Evolutionary conservation across 2,113 vertebrate species (phyloP), one percentile per base, ranked within the genome.

Genomic region (Stigmatopora nigra): DNA sequence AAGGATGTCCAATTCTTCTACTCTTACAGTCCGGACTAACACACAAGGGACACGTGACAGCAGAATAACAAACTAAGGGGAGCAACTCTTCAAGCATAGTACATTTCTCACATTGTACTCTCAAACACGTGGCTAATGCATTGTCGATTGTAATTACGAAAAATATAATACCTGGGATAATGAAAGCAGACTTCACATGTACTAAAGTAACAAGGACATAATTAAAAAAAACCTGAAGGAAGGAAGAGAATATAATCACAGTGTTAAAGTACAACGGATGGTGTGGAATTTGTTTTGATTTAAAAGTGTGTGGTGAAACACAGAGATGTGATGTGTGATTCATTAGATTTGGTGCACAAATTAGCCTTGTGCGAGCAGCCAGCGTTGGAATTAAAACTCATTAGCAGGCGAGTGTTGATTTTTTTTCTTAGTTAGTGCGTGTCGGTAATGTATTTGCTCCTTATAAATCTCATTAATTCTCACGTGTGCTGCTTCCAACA

Each of bases 41-140:
- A 63, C 72, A 65, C 67, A 70, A 46, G 58, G 68, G 63, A 69
- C 71, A 70, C 69, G 68, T 19, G n/a, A 63, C 47, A 70, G 68
- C 49, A 62, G 55, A 68, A 72, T 78, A 82, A 79, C 68, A 84
- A 77, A 82, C 67, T 61, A 72, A 67, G 64, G 52, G 49, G 72
- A 76, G 75, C 75, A 41, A 69, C 61, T 79, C 36, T 60, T 76
- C 72, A 70, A 78, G 72, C 71, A 12, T 0, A 53, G 20, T 51
- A 51, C 6, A 51, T 51, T 51, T 31, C n/a, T 19, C 17, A 19
- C 17, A 19, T 2, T 22, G 8, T 0, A 20, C n/a, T 10, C 9
- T 52, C 9, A 52, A 53, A 22, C n/a, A 19, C 12, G 20, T 53
- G 51, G 10, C 48, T n/a, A 4, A 3, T 20, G 19, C 11, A 19